Evolutionary conservation across 2,888 invertebrate genomes (phyloP).

Genomic region (Abscondita cerata): DNA sequence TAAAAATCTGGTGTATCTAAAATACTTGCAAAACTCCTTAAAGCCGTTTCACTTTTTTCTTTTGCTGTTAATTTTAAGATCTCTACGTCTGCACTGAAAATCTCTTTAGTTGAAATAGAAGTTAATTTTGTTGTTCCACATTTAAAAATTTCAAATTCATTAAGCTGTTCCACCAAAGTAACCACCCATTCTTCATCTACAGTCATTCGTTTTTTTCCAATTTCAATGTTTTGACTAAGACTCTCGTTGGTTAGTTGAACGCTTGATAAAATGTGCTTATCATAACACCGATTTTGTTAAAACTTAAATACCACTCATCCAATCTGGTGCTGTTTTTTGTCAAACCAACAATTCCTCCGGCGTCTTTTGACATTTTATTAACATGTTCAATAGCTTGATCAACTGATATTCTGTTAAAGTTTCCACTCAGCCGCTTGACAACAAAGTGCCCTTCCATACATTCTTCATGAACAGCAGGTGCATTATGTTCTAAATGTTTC

Average conservation of each 20-base stretch:
- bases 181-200: constrained; percentile 18
- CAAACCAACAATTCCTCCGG: neutral
- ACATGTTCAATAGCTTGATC: constrained; percentile 26
- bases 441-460: too few relatives aligned
- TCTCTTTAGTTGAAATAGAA: constrained; percentile 20
- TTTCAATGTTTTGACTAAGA: constrained; percentile 21
- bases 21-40: neutral
- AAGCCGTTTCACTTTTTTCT: constrained; percentile 5
- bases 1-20: constrained; percentile 11
- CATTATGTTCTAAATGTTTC: constrained; percentile 13
- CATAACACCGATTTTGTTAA: too few relatives aligned
- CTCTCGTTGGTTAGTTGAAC: neutral
- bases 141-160: constrained; percentile 20
- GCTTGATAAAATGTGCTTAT: constrained; percentile 1
- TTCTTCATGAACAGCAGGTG: too few relatives aligned
- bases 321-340: too few relatives aligned
- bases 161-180: constrained; percentile 14
- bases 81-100: neutral
- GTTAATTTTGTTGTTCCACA: neutral
- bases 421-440: neutral
- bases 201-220: constrained; percentile 13
- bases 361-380: constrained; percentile 2
- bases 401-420: constrained; percentile 3
- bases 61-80: neutral
- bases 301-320: constrained; percentile 35